phyloP scores from a whole-genome alignment of 2,113 vertebrate species.

The Syngnathoides biaculeatus region DNA sequence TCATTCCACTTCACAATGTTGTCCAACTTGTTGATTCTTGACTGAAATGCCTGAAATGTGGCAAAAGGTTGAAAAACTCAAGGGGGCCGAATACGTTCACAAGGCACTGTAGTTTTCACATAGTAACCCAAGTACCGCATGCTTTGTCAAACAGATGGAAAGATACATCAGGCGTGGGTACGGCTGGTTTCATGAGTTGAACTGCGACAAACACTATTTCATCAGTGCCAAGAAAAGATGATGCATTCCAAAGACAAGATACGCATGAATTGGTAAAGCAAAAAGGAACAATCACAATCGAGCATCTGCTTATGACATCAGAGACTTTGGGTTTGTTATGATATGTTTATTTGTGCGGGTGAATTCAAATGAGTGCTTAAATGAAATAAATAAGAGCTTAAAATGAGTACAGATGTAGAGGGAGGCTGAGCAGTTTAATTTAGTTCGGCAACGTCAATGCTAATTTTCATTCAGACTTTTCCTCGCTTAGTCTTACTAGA shows the following conservation, averaged over 20 bases:
- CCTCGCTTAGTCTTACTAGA: slow-evolving; percentile 40
- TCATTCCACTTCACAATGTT: no score
- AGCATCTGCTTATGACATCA: slow-evolving; percentile 70
- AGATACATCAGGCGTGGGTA: slow-evolving; percentile 51
- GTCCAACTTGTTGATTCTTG: no score
- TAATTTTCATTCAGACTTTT: slow-evolving; percentile 68
- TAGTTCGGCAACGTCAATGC: slow-evolving; percentile 65
- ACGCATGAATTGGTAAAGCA: slow-evolving; percentile 59
- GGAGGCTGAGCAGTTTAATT: slow-evolving; percentile 65
- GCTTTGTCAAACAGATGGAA: slow-evolving; percentile 37
- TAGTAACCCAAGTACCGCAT: slow-evolving; percentile 6
- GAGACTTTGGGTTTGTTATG: slow-evolving; percentile 58
- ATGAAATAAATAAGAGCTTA: slow-evolving; percentile 69
- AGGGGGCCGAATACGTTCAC: no score
- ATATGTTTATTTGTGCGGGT: slow-evolving; percentile 72
- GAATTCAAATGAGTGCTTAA: slow-evolving; percentile 70
- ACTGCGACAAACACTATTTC: slow-evolving; percentile 30
- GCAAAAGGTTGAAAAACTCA: no score
- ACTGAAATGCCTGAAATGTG: no score
- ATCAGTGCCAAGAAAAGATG: slow-evolving; percentile 67
- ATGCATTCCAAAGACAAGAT: slow-evolving; percentile 69
- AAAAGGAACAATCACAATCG: slow-evolving; percentile 65
- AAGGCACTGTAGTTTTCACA: background rate
- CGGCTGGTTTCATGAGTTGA: slow-evolving; percentile 21
- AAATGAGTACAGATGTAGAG: slow-evolving; percentile 74